These are phyloP conservation scores for Oligia fasciuncula DNA, from an alignment of 2,888 invertebrate species.

Conservation along the genomic window DNA sequence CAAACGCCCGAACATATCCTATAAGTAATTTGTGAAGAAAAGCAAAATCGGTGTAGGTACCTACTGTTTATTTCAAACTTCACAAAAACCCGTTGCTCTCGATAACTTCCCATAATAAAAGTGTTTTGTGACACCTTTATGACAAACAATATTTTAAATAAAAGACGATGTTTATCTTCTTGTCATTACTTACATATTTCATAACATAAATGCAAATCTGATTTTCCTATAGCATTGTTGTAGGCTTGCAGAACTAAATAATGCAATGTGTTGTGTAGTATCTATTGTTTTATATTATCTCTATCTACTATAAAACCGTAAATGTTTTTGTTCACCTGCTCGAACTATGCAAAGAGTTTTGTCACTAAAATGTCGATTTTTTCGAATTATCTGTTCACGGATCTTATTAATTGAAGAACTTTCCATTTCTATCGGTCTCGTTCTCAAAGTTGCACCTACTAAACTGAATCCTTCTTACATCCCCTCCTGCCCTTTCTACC, in stretches of 20 bases:
- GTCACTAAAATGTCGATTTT: constrained; percentile 1
- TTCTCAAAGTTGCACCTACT: neutral
- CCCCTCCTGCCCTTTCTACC: neutral
- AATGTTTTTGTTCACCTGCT: constrained; percentile 3
- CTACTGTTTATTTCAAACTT: neutral
- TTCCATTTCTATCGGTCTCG: neutral
- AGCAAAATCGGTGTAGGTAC: neutral
- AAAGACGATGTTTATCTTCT: constrained; percentile 43
- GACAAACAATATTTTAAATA: constrained; percentile 29
- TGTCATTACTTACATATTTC: constrained; percentile 52
- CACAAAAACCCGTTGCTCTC: neutral
- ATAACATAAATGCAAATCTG: constrained; percentile 62
- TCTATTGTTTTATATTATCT: constrained; percentile 59
- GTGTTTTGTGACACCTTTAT: constrained; percentile 13
- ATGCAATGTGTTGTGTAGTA: constrained; percentile 53
- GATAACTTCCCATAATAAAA: constrained; percentile 10
- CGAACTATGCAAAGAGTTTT: neutral
- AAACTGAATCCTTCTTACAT: neutral
- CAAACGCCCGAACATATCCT: neutral
- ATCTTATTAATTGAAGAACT: neutral
- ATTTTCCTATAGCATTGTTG: constrained; percentile 66
- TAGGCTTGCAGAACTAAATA: constrained; percentile 57
- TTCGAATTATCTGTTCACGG: neutral
- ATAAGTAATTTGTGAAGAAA: constrained; percentile 1
- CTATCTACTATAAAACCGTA: constrained; percentile 25